Evolutionary conservation across 2,113 vertebrate species (phyloP).

Genomic region (Hipposideros armiger): DNA sequence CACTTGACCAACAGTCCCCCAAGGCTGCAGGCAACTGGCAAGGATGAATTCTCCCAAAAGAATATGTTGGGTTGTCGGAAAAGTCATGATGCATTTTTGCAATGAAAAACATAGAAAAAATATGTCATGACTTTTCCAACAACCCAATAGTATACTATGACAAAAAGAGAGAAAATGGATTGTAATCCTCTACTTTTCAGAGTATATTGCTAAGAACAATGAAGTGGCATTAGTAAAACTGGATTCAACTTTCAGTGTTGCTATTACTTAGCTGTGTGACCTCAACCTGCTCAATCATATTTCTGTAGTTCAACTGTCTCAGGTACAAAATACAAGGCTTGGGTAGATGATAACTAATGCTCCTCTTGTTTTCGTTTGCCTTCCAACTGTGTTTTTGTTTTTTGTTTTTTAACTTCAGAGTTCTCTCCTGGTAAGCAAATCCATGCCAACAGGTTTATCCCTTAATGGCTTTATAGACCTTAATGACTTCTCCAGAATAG

Average conservation of each 20-base stretch:
- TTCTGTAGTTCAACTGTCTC: not conserved
- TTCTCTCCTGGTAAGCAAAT: not conserved
- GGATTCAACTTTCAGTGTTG: not conserved
- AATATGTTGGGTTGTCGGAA: not conserved
- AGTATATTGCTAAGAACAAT: not conserved
- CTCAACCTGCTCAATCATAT: not conserved
- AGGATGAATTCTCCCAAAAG: not conserved
- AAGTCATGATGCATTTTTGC: too few relatives aligned
- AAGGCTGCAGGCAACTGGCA: not conserved
- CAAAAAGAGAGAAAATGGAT: constrained; percentile 34
- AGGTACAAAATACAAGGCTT: not conserved
- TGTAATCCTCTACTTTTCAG: not conserved
- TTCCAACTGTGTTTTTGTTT: not conserved
- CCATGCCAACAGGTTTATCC: not conserved
- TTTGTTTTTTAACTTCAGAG: not conserved
- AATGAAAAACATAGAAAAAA: too few relatives aligned
- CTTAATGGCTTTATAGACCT: not conserved
- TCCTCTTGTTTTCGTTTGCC: not conserved
- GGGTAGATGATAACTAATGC: not conserved
- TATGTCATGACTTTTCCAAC: too few relatives aligned
- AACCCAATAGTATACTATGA: not conserved
- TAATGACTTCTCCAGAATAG: not conserved
- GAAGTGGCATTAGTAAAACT: not conserved
- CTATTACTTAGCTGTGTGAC: not conserved
- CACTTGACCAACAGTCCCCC: not conserved